Conservation (phyloP, 2,797 vertebrate genomes). For the Eidolon dupreanum region DNA sequence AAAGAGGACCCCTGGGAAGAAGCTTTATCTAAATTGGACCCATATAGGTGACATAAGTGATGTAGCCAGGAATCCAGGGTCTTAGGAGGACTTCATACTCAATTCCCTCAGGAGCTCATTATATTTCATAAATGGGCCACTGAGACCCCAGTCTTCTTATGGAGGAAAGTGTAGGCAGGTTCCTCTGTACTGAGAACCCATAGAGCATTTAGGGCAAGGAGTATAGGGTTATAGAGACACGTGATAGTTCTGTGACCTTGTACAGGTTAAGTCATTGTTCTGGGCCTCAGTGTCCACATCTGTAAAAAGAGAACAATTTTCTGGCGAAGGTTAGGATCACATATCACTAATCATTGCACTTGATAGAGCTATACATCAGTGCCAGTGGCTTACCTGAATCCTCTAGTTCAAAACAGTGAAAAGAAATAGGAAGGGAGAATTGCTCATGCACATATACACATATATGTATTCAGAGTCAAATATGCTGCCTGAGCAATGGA, state of each 20-base stretch:
- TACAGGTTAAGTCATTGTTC: neutral
- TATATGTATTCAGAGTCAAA: no score
- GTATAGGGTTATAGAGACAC: neutral
- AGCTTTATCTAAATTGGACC: neutral
- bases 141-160: neutral
- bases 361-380: neutral
- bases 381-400: neutral
- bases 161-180: neutral
- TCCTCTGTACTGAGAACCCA: neutral
- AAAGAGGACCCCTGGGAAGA: neutral
- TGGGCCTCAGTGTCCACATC: neutral
- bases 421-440: neutral
- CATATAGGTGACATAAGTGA: neutral
- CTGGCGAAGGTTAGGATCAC: neutral
- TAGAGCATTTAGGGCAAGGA: fast-evolving
- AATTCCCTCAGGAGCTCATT: neutral
- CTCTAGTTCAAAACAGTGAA: neutral
- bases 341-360: neutral
- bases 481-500: neutral
- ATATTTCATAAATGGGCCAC: neutral
- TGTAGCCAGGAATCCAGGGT: neutral
- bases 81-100: neutral
- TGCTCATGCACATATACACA: no score
- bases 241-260: neutral
- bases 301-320: neutral